Evolutionary conservation across 2,888 invertebrate genomes (phyloP).

Genomic region (Quadriops clusia): DNA sequence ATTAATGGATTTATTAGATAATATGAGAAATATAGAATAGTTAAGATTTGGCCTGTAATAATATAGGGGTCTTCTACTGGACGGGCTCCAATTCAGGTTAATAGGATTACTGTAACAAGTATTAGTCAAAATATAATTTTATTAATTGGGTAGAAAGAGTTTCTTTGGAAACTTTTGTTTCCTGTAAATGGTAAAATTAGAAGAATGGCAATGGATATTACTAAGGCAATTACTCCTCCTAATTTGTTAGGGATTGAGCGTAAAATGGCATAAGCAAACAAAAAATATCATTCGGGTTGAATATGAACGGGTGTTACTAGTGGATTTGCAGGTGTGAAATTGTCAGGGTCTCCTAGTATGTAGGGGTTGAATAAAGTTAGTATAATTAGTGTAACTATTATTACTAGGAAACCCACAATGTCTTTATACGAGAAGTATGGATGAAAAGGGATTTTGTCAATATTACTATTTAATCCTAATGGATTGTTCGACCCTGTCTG

Average conservation of each 20-base stretch:
- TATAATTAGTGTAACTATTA: conserved; percentile 41
- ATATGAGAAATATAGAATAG: conserved; percentile 46
- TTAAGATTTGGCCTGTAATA: conserved; percentile 47
- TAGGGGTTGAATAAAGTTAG: conserved; percentile 46
- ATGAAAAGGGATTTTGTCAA: conserved; percentile 58
- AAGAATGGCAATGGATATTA: conserved; percentile 51
- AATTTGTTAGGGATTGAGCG: conserved; percentile 72
- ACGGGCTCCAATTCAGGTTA: conserved; percentile 62
- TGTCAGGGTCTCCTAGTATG: conserved; percentile 57
- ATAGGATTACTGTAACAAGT: conserved; percentile 42
- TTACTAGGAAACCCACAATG: conserved; percentile 46
- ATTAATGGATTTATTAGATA: conserved; percentile 44
- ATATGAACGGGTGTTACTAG: conserved; percentile 60
- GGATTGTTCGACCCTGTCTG: conserved; percentile 59
- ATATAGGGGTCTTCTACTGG: conserved; percentile 58
- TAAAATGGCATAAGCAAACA: conserved; percentile 72
- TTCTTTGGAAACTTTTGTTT: conserved; percentile 45
- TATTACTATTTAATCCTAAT: conserved; percentile 50
- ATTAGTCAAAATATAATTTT: conserved; percentile 50
- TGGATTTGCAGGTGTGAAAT: conserved; percentile 59
- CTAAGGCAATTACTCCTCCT: conserved; percentile 56
- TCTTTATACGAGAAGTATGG: conserved; percentile 50
- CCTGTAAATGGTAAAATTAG: conserved; percentile 46
- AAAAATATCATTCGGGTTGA: conserved; percentile 76
- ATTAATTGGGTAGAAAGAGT: conserved; percentile 49